phyloP scores from a whole-genome alignment of 1,140 invertebrate species.

The Oryzaephilus surinamensis region DNA sequence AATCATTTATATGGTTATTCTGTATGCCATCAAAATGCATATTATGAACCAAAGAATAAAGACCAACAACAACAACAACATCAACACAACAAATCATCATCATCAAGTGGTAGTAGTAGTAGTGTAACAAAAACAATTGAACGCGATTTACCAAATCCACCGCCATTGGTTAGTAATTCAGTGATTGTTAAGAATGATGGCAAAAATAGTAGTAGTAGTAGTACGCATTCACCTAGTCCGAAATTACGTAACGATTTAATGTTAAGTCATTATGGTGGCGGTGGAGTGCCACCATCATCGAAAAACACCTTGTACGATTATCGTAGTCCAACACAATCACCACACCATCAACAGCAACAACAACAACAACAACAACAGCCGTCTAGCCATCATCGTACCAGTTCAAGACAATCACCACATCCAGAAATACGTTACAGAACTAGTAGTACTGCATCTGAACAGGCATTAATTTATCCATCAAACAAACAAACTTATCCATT shows the following conservation, averaged over 20 bases:
- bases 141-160: conserved; percentile 46
- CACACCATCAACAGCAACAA: conserved; percentile 38
- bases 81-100: conserved; percentile 24
- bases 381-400: conserved; percentile 34
- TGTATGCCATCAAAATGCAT: conserved; percentile 46
- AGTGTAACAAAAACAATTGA: conserved; percentile 18
- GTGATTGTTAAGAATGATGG: conserved; percentile 69
- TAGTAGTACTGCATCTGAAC: conserved; percentile 15
- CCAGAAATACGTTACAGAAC: conserved; percentile 36
- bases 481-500: conserved; percentile 20
- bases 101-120: conserved; percentile 32
- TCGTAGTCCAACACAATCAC: conserved; percentile 45
- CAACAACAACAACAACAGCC: conserved; percentile 32
- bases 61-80: conserved; percentile 33
- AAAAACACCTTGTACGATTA: conserved; percentile 41
- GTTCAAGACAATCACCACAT: conserved; percentile 38
- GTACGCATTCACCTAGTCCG: conserved; percentile 48
- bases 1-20: conserved; percentile 62
- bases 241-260: conserved; percentile 49
- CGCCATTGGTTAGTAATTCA: conserved; percentile 52
- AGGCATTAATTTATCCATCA: conserved; percentile 27
- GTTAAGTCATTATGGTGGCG: conserved; percentile 46
- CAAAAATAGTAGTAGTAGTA: conserved; percentile 41
- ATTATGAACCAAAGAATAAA: conserved; percentile 40
- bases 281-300: conserved; percentile 41